phyloP scores from a whole-genome alignment of 2,797 vertebrate genomes.

The Gorsachius magnificus region DNA sequence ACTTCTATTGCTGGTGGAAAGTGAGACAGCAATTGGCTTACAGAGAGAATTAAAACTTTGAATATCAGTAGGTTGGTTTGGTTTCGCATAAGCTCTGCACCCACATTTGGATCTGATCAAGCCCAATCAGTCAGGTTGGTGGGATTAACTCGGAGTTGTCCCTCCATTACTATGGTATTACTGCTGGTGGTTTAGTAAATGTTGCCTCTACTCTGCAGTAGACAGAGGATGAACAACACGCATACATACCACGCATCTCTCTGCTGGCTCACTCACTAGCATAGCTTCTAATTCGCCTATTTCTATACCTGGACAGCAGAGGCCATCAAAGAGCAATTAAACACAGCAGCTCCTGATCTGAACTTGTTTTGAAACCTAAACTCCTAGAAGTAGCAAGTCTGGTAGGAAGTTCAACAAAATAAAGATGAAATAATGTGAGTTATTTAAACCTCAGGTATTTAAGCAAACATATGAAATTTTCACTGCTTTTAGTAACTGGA shows the following conservation, averaged over 20 bases:
- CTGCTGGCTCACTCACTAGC: background rate
- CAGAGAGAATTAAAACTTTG: background rate
- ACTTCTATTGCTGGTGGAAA: background rate
- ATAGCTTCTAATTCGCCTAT: background rate
- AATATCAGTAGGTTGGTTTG: background rate
- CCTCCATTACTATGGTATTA: background rate
- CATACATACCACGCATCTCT: background rate
- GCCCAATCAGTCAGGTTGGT: background rate
- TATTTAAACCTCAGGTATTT: background rate
- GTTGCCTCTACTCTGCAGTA: background rate
- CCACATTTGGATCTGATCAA: background rate
- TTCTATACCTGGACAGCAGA: background rate
- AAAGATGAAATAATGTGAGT: background rate
- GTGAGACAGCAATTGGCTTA: background rate
- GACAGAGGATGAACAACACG: background rate
- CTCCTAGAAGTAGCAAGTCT: background rate
- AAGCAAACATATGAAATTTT: background rate
- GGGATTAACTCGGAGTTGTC: background rate
- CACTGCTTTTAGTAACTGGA: background rate
- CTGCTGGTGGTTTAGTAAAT: background rate
- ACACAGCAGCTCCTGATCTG: background rate
- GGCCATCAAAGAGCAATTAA: conserved; percentile 20
- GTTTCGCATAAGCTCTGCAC: background rate
- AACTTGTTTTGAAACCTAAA: background rate
- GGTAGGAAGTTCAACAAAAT: background rate